phyloP scores from a whole-genome alignment of 2,113 vertebrate species.

The Asarcornis scutulata region DNA sequence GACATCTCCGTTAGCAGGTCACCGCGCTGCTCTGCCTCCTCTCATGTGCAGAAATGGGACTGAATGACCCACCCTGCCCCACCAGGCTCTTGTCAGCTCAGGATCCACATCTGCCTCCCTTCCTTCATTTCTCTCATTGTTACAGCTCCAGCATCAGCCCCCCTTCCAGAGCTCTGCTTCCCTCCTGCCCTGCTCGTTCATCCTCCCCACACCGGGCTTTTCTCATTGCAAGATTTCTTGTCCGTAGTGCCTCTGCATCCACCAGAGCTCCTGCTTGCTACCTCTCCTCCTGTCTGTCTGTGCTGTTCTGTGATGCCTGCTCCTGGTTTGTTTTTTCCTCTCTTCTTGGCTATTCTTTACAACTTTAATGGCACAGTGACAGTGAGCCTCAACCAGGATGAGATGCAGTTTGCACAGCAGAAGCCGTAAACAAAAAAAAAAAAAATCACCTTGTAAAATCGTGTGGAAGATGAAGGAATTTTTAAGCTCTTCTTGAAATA shows the following conservation, averaged over 20 bases:
- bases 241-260: background rate
- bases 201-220: background rate
- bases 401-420: constrained; percentile 3
- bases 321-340: background rate
- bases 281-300: background rate
- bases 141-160: background rate
- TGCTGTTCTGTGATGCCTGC: background rate
- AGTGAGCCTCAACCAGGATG: background rate
- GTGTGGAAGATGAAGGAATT: background rate
- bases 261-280: background rate
- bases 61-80: background rate
- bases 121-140: background rate
- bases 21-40: background rate
- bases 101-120: background rate
- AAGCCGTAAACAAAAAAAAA: background rate
- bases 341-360: constrained; percentile 10
- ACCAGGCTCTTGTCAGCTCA: background rate
- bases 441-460: background rate
- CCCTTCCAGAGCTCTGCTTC: background rate
- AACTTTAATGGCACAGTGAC: background rate
- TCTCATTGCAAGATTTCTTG: background rate
- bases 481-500: background rate
- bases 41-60: background rate
- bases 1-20: background rate
- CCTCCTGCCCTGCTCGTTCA: background rate